Conservation (phyloP, 2,888 invertebrate genomes). For the Callimorpha dominula region DNA sequence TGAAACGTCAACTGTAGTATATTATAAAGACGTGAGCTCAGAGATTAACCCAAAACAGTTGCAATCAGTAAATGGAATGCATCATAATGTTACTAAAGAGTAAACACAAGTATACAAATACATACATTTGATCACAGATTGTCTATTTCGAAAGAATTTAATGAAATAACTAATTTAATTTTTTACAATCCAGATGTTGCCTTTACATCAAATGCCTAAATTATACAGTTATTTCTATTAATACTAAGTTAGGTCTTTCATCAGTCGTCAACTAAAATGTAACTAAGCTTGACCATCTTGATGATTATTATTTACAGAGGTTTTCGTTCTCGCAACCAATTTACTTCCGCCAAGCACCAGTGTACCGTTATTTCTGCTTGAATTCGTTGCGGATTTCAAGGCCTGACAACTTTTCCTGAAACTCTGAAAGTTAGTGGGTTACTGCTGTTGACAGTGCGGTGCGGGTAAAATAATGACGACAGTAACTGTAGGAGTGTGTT, state of each 20-base stretch:
- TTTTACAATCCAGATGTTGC: too few species aligned
- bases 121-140: neutral
- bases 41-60: slow-evolving; percentile 28
- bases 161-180: too few species aligned
- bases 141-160: too few species aligned
- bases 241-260: too few species aligned
- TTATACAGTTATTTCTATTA: too few species aligned
- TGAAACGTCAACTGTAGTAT: slow-evolving; percentile 2
- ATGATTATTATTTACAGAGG: neutral
- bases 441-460: neutral
- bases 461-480: neutral
- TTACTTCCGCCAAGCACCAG: too few species aligned
- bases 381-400: neutral
- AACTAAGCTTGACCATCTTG: neutral
- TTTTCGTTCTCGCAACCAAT: too few species aligned
- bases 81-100: neutral
- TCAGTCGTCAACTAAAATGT: neutral
- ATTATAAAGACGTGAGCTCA: slow-evolving; percentile 14
- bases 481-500: too few species aligned
- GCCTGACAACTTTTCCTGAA: neutral
- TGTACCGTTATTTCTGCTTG: too few species aligned
- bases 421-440: neutral
- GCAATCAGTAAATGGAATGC: slow-evolving; percentile 16
- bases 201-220: too few species aligned
- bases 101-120: neutral